Conservation (phyloP, 2,797 vertebrate species). For the Bradypus variegatus region DNA sequence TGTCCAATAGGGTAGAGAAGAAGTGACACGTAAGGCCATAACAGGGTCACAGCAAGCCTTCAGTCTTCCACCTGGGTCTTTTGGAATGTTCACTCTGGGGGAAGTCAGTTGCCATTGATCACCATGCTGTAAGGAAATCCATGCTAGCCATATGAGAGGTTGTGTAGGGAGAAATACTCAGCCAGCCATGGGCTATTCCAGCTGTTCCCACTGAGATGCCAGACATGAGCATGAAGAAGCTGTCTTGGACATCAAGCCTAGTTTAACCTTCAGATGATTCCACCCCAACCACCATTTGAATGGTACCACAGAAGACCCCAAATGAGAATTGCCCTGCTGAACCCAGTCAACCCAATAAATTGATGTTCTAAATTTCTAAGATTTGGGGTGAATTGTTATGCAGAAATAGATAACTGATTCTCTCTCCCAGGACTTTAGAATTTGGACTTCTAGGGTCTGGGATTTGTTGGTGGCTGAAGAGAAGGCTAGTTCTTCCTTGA, state of each 20-base stretch:
- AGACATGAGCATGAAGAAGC: neutral
- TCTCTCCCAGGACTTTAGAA: constrained; percentile 20
- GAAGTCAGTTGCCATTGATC: neutral
- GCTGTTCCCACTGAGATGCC: neutral
- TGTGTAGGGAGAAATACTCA: neutral
- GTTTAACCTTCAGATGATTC: neutral
- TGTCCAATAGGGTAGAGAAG: neutral
- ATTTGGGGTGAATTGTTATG: neutral
- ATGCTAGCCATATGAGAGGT: neutral
- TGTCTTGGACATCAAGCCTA: neutral
- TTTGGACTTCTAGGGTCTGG: neutral
- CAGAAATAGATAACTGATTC: neutral
- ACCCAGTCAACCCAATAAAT: neutral
- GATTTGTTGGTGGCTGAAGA: neutral
- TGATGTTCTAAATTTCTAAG: neutral
- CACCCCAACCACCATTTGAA: neutral
- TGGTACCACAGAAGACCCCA: neutral
- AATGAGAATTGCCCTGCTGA: neutral
- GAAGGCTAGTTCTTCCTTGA: constrained; percentile 7
- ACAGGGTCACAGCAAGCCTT: neutral
- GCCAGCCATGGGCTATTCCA: neutral
- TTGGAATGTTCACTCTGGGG: neutral
- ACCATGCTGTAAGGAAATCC: neutral
- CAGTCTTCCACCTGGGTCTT: neutral
- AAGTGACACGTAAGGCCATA: neutral